A percentile compares a stretch with the other conserved stretches of the same genome.
These are phyloP conservation scores for Semicossyphus pulcher DNA, from an alignment of 2,113 vertebrate species.

Conservation along the genomic window DNA sequence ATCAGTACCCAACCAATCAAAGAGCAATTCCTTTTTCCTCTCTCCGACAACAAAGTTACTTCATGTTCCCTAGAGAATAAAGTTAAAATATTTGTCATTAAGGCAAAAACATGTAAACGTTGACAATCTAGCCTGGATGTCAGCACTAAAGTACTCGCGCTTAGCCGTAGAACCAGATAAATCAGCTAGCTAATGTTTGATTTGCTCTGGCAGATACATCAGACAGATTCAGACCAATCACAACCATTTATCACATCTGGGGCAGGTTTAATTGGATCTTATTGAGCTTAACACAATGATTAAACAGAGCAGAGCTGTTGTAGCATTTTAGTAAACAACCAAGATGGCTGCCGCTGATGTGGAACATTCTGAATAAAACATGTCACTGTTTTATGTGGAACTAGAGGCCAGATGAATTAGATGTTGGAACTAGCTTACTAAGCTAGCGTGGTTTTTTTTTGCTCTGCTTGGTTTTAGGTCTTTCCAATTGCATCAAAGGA, in stretches of 20 bases:
- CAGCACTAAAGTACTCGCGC: background rate
- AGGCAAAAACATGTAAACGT: background rate
- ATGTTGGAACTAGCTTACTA: background rate
- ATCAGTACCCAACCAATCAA: slow-evolving; percentile 31
- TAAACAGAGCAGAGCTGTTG: no score
- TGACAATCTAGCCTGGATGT: background rate
- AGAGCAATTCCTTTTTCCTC: slow-evolving; percentile 32
- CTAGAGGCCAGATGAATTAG: background rate
- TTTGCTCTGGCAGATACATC: background rate
- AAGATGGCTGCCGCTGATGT: no score
- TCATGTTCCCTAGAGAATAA: background rate
- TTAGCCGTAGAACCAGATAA: background rate
- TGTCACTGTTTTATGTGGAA: background rate
- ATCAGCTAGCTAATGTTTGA: background rate
- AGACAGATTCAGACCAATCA: background rate
- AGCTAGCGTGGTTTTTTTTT: background rate
- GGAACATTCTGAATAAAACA: no score
- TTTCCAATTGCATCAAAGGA: background rate
- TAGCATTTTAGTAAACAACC: background rate
- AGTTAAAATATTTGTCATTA: background rate
- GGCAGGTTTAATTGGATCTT: background rate
- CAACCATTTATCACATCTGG: background rate
- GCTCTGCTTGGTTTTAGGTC: no score
- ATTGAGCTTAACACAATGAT: no score
- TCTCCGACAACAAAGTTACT: slow-evolving; percentile 9